phyloP scores from a whole-genome alignment of 2,113 vertebrate genomes.

The Noctilio leporinus region DNA sequence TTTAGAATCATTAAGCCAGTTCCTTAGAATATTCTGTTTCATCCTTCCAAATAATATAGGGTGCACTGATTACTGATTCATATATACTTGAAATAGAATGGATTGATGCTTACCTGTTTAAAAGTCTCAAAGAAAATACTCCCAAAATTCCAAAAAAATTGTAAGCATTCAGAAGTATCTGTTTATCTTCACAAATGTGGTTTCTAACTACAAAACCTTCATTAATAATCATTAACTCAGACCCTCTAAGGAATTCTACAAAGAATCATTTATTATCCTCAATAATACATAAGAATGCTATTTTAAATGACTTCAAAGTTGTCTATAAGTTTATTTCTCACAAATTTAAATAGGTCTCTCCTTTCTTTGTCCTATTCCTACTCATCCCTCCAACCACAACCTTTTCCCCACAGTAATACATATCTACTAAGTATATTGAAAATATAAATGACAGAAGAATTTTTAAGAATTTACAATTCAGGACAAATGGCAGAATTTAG shows the following conservation, averaged over 20 bases:
- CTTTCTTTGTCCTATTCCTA: not conserved
- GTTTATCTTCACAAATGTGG: not conserved
- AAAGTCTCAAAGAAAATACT: slow-evolving; percentile 26
- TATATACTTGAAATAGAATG: not conserved
- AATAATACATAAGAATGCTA: not conserved
- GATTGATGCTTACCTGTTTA: not conserved
- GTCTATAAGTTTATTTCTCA: not conserved
- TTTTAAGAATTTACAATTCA: slow-evolving; percentile 31
- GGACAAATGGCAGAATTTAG: not conserved
- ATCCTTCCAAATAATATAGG: not conserved
- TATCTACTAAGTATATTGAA: not conserved
- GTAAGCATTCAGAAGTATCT: slow-evolving; percentile 1
- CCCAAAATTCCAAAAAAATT: slow-evolving; percentile 12
- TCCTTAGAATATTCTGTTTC: not conserved
- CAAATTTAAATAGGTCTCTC: not conserved
- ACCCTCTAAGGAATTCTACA: not conserved
- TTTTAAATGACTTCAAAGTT: not conserved
- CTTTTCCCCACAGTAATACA: not conserved
- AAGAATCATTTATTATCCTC: not conserved
- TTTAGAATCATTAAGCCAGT: not conserved
- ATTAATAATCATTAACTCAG: slow-evolving; percentile 7
- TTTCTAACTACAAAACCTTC: slow-evolving; percentile 19
- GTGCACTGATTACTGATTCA: slow-evolving; percentile 11
- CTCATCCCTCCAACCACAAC: not conserved
- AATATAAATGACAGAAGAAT: not conserved